phyloP scores from a whole-genome alignment of 2,113 vertebrate species.

The Tapirus terrestris region DNA sequence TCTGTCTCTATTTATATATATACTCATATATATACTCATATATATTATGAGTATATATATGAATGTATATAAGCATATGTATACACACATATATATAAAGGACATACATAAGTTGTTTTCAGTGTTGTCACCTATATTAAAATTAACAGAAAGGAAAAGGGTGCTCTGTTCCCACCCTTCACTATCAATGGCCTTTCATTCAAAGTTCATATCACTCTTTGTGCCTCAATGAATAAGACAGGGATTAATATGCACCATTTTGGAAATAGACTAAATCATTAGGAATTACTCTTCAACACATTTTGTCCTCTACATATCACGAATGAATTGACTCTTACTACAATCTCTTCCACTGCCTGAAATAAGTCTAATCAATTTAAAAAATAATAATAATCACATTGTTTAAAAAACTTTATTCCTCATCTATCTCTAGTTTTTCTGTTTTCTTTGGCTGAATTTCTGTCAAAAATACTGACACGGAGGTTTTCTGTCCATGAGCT shows the following conservation, averaged over 20 bases:
- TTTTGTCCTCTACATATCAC: conserved; percentile 64
- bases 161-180: background rate
- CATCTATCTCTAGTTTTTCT: conserved; percentile 52
- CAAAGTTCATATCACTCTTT: conserved; percentile 67
- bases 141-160: background rate
- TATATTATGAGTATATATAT: background rate
- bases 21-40: too few relatives aligned
- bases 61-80: background rate
- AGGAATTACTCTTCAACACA: conserved; percentile 69
- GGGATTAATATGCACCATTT: conserved; percentile 70
- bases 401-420: background rate
- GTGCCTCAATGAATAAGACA: conserved; percentile 67
- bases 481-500: background rate
- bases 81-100: background rate
- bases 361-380: conserved; percentile 67
- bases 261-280: conserved; percentile 73
- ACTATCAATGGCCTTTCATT: conserved; percentile 71
- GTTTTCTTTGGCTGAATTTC: background rate
- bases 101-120: background rate
- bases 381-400: background rate
- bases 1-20: background rate
- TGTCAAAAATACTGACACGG: conserved; percentile 20
- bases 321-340: conserved; percentile 50
- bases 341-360: conserved; percentile 72
- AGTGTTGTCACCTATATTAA: background rate